These are phyloP conservation scores for Protophormia terraenovae DNA, from an alignment of 2,888 invertebrate genomes.

Conservation along the genomic window DNA sequence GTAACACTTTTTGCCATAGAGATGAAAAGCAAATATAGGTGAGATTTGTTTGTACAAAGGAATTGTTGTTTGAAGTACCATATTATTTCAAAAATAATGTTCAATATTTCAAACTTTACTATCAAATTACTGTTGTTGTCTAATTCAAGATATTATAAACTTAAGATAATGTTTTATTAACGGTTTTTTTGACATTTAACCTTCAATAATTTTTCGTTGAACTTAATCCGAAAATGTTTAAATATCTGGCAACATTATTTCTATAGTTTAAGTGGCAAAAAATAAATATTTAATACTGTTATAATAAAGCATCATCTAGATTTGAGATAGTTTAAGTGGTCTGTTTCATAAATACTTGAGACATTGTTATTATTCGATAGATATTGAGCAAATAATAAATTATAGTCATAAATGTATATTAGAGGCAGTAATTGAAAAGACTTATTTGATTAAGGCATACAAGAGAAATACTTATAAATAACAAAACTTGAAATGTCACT, in stretches of 20 bases:
- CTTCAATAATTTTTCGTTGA: not conserved
- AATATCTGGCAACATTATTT: not conserved
- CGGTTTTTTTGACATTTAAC: not conserved
- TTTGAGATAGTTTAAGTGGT: not conserved
- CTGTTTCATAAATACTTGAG: not conserved
- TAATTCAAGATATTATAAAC: not conserved
- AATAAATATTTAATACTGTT: not conserved
- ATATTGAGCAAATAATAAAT: no score
- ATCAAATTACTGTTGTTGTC: not conserved
- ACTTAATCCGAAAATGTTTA: not conserved
- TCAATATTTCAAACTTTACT: not conserved
- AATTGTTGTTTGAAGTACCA: no score
- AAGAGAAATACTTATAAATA: no score
- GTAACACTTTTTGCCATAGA: not conserved
- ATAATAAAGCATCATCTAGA: not conserved
- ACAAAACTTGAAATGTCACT: no score
- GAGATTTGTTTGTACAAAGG: not conserved
- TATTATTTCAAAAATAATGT: no score
- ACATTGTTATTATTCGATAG: not conserved
- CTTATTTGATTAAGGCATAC: no score
- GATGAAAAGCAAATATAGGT: not conserved
- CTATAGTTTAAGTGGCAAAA: not conserved
- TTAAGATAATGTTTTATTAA: not conserved
- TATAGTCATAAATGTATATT: no score
- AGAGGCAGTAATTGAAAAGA: no score